phyloP scores from a whole-genome alignment of 2,113 vertebrate genomes.

The Oplegnathus fasciatus region DNA sequence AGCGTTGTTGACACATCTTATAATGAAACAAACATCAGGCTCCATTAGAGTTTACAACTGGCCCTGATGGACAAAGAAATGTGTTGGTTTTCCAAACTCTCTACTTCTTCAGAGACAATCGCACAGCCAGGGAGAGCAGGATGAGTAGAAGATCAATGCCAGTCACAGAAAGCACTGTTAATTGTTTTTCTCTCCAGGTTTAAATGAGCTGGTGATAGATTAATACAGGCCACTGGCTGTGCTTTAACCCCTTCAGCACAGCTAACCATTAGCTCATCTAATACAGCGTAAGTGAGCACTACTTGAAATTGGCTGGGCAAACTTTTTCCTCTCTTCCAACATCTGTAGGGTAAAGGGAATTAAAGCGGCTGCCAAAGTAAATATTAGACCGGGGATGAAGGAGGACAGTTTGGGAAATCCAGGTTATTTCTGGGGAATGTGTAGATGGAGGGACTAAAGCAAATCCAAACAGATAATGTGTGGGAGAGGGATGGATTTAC shows the following conservation, averaged over 20 bases:
- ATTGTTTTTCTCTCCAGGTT: slow-evolving; percentile 54
- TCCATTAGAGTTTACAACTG: slow-evolving; percentile 1
- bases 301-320: slow-evolving; percentile 33
- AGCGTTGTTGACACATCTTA: not conserved
- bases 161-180: slow-evolving; percentile 40
- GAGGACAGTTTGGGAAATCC: slow-evolving; percentile 44
- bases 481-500: slow-evolving; percentile 50
- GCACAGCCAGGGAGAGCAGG: slow-evolving; percentile 19
- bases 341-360: slow-evolving; percentile 43
- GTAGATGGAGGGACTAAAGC: slow-evolving; percentile 33
- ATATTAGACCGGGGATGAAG: slow-evolving; percentile 52
- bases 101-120: slow-evolving; percentile 1
- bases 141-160: slow-evolving; percentile 51
- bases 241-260: slow-evolving; percentile 28
- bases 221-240: slow-evolving; percentile 38
- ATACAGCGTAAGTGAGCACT: not conserved
- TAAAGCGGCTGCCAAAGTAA: slow-evolving; percentile 45
- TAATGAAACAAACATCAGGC: not conserved
- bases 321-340: slow-evolving; percentile 28
- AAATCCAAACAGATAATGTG: slow-evolving; percentile 53
- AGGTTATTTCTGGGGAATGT: slow-evolving; percentile 42
- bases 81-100: not conserved
- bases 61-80: slow-evolving; percentile 25
- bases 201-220: slow-evolving; percentile 53
- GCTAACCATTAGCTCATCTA: slow-evolving; percentile 14